Conservation (phyloP, 2,888 invertebrate genomes). For the Temnothorax unifasciatus region DNA sequence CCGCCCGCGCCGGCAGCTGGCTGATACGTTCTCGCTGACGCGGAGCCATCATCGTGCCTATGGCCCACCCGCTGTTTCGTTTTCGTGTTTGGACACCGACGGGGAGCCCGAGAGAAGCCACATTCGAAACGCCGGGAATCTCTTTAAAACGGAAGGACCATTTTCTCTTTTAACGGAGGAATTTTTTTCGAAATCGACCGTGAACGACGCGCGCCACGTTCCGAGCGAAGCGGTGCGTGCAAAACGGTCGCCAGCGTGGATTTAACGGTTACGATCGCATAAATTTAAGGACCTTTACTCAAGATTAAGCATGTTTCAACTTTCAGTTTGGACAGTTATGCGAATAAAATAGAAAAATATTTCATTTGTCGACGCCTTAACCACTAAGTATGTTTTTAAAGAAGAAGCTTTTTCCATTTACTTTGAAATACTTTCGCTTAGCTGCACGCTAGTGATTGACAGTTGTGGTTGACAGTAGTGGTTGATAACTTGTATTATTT, state of each 20-base stretch:
- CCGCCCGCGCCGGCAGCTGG: constrained; percentile 65
- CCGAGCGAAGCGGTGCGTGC: constrained; percentile 58
- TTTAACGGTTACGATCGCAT: neutral
- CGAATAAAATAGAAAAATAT: neutral
- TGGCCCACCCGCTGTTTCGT: constrained; percentile 70
- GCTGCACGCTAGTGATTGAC: neutral
- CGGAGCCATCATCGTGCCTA: constrained; percentile 64
- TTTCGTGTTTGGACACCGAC: constrained; percentile 66
- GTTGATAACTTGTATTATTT: neutral
- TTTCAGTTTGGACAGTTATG: neutral
- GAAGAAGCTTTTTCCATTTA: neutral
- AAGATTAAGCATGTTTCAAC: neutral
- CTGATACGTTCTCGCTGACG: constrained; percentile 71
- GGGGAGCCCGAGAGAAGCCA: constrained; percentile 25
- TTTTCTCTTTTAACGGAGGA: constrained; percentile 1
- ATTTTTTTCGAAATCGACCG: constrained; percentile 65
- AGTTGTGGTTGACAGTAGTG: no score
- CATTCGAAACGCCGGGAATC: constrained; percentile 31
- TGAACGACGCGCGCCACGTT: constrained; percentile 64
- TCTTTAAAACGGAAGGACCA: constrained; percentile 43
- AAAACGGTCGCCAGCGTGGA: constrained; percentile 6
- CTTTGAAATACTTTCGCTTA: neutral
- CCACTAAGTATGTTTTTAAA: neutral
- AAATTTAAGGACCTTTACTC: neutral
- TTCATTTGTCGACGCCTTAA: no score